These are phyloP conservation scores for Copidosoma floridanum DNA, from an alignment of 1,140 invertebrate species.

Conservation along the genomic window DNA sequence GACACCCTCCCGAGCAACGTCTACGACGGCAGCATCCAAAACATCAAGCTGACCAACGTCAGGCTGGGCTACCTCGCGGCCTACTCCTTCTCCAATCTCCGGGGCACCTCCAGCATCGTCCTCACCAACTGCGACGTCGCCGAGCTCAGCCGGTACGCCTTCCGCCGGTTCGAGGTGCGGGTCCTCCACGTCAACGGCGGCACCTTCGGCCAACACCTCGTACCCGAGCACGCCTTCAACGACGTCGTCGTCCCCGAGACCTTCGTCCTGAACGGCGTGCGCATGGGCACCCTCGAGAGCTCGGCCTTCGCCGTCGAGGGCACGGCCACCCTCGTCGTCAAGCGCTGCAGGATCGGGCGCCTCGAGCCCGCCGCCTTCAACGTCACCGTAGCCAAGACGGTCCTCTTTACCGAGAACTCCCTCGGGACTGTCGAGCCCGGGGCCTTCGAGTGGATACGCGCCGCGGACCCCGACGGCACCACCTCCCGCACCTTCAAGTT, in stretches of 20 bases:
- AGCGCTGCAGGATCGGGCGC: constrained; percentile 61
- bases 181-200: constrained; percentile 62
- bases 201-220: constrained; percentile 49
- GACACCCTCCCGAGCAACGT: constrained; percentile 65
- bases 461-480: constrained; percentile 57
- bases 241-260: constrained; percentile 68
- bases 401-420: constrained; percentile 67
- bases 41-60: constrained; percentile 64
- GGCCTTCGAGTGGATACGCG: constrained; percentile 63
- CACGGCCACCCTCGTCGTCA: constrained; percentile 62
- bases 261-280: constrained; percentile 57
- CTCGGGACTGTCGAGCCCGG: constrained; percentile 60
- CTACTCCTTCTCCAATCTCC: constrained; percentile 71
- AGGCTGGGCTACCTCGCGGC: constrained; percentile 63
- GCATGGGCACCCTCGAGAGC: constrained; percentile 48
- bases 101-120: constrained; percentile 52
- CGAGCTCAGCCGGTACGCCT: constrained; percentile 68
- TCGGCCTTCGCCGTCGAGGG: constrained; percentile 62
- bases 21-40: constrained; percentile 69
- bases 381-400: constrained; percentile 61
- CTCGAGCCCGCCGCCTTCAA: constrained; percentile 67
- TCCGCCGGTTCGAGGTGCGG: constrained; percentile 73
- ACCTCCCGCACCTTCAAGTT: constrained; percentile 59
- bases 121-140: constrained; percentile 59
- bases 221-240: constrained; percentile 71